Percentiles rank a stretch among this genome's conserved stretches.
Conservation (phyloP, 2,113 vertebrate genomes). For the Cavia aperea region DNA sequence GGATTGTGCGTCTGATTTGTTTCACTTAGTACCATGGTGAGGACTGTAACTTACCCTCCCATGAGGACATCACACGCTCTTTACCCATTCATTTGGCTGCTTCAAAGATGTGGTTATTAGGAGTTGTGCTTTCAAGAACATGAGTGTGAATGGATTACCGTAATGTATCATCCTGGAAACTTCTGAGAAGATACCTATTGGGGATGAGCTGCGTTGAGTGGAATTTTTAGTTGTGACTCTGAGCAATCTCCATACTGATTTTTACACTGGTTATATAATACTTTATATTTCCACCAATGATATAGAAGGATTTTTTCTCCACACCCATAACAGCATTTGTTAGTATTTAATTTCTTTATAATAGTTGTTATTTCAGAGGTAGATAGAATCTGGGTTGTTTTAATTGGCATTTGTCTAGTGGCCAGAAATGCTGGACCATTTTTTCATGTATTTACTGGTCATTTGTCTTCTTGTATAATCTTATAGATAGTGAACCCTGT, state of each 20-base stretch:
- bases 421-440: not conserved
- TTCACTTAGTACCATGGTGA: not conserved
- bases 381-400: not conserved
- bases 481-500: rapidly evolving
- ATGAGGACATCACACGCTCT: not conserved
- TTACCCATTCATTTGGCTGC: not conserved
- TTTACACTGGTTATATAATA: not conserved
- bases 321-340: not conserved
- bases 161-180: not conserved
- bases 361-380: not conserved
- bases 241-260: not conserved
- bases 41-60: not conserved
- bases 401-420: not conserved
- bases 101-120: not conserved
- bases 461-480: not conserved
- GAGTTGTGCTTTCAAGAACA: not conserved
- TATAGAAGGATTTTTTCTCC: not conserved
- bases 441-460: not conserved
- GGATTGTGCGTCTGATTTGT: not conserved
- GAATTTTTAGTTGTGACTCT: not conserved
- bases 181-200: not conserved
- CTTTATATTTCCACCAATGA: not conserved
- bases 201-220: not conserved
- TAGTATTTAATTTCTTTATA: not conserved
- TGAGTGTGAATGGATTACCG: not conserved